Evolutionary conservation across 2,797 vertebrate species (phyloP).

Genomic region (Sebastes matsubarae): DNA sequence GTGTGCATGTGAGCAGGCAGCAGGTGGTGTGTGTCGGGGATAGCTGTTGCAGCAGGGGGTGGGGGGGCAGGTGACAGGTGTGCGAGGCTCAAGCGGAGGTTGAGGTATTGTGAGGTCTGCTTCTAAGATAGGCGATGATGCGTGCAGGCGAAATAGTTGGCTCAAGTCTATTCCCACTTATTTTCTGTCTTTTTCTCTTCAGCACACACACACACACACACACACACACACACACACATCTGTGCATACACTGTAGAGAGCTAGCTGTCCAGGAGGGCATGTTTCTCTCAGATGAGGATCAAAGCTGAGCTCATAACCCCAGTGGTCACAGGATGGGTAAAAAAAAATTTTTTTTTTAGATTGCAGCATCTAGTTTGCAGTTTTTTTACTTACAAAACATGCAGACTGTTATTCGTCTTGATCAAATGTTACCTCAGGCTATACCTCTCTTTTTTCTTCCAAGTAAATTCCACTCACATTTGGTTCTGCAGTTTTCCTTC

Average conservation of each 20-base stretch:
- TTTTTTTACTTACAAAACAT: neutral
- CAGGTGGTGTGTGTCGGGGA: constrained; percentile 63
- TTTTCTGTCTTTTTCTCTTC: constrained; percentile 33
- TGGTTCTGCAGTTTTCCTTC: neutral
- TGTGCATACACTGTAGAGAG: neutral
- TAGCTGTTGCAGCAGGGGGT: neutral
- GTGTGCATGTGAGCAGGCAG: constrained; percentile 33
- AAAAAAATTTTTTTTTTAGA: neutral
- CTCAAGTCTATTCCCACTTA: constrained; percentile 26
- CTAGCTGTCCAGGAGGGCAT: neutral
- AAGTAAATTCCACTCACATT: neutral
- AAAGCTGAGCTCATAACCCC: neutral
- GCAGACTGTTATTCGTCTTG: constrained; percentile 2
- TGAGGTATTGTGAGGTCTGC: constrained; percentile 32
- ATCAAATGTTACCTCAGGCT: constrained; percentile 18
- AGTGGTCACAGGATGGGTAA: neutral
- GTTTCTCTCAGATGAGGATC: neutral
- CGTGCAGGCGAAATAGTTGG: constrained; percentile 34
- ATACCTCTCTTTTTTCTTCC: neutral
- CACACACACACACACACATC: neutral
- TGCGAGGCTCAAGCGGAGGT: constrained; percentile 26
- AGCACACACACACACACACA: constrained; percentile 1
- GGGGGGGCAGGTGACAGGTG: constrained; percentile 41
- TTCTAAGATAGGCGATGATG: constrained; percentile 46
- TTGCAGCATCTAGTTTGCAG: constrained; percentile 1